Conservation (phyloP, 1,140 invertebrate species). For the Melitaea cinxia region DNA sequence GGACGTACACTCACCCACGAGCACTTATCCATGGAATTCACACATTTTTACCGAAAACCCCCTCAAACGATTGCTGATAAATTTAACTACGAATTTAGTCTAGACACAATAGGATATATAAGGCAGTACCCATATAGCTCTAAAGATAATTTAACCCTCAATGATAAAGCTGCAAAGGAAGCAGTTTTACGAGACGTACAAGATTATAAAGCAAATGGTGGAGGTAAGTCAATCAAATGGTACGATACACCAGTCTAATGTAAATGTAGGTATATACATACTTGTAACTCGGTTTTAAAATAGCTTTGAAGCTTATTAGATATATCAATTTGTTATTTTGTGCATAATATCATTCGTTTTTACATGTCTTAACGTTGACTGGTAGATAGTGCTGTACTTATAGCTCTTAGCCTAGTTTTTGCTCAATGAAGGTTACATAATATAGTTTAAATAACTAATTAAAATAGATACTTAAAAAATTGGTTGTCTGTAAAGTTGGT, state of each 20-base stretch:
- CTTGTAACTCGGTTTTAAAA: no score
- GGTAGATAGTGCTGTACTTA: no score
- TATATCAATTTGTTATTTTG: no score
- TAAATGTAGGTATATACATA: background rate
- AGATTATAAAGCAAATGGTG: conserved; percentile 86
- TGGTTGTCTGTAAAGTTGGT: no score
- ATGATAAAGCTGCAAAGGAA: conserved; percentile 82
- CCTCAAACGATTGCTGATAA: conserved; percentile 80
- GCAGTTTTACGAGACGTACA: conserved; percentile 87
- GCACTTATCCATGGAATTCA: conserved; percentile 88
- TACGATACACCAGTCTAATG: background rate
- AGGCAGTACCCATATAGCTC: conserved; percentile 90
- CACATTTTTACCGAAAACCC: conserved; percentile 83
- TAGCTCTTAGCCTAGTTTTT: no score
- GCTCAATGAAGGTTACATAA: no score
- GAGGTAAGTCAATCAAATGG: conserved; percentile 80
- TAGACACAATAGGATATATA: conserved; percentile 88
- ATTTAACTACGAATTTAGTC: conserved; percentile 82
- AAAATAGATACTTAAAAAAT: no score
- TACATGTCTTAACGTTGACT: no score
- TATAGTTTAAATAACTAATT: no score
- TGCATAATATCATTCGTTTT: no score
- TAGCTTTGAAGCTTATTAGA: no score
- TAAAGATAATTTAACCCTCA: conserved; percentile 85
- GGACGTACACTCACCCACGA: conserved; percentile 90